A percentile compares a stretch with the other conserved stretches of the same genome.
Conservation (phyloP, 64 coral and sea anemone genomes). For the Platygyra sinensis region DNA sequence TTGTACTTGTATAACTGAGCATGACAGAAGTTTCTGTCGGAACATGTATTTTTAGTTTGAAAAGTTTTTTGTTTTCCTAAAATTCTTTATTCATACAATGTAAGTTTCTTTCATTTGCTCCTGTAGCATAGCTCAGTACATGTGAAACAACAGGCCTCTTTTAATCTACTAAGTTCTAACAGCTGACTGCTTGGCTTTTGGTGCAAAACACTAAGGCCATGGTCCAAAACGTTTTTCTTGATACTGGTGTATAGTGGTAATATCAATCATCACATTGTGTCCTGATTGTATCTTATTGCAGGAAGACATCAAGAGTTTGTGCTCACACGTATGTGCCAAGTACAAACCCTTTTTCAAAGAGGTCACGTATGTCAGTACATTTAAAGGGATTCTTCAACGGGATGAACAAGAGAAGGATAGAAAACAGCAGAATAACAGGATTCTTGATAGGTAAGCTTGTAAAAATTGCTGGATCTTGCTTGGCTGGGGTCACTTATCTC, state of each 20-base stretch:
- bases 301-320: slow-evolving; percentile 93
- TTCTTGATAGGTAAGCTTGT: slow-evolving; percentile 68
- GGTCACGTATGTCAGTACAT: slow-evolving; percentile 93
- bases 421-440: slow-evolving; percentile 73
- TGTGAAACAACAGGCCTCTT: no score
- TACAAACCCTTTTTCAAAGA: slow-evolving; percentile 86
- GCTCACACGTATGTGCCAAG: slow-evolving; percentile 87
- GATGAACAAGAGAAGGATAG: slow-evolving; percentile 96
- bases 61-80: no score
- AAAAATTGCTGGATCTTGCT: background rate
- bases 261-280: background rate
- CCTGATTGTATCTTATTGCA: slow-evolving; percentile 12
- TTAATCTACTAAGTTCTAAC: no score
- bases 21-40: no score
- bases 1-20: no score
- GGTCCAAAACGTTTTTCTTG: no score
- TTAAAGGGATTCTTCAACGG: slow-evolving; percentile 84
- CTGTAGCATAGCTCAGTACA: no score
- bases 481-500: background rate
- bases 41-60: no score
- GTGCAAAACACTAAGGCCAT: no score
- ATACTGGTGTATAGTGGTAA: background rate
- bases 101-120: no score
- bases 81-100: no score
- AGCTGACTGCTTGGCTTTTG: no score